A percentile compares a stretch with the other conserved stretches of the same genome.
Conservation (phyloP, 2,797 vertebrate species). For the Argya squamiceps region DNA sequence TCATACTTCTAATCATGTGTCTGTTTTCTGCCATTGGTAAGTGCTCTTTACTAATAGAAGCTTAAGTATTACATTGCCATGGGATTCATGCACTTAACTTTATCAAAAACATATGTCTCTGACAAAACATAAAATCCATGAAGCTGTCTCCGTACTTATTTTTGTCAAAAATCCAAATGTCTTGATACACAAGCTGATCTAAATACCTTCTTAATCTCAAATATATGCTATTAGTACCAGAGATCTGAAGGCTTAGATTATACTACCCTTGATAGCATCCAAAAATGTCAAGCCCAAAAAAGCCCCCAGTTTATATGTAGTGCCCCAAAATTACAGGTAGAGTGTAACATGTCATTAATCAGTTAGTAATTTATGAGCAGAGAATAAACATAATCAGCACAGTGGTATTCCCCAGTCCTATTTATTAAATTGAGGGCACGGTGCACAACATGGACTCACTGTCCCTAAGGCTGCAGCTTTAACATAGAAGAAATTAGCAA, state of each 20-base stretch:
- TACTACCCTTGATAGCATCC: background rate
- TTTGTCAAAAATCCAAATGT: background rate
- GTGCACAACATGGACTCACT: background rate
- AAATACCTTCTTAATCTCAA: background rate
- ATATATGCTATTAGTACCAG: background rate
- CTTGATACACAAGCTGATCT: background rate
- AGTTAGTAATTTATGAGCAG: background rate
- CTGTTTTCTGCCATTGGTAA: slow-evolving; percentile 92
- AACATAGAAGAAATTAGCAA: background rate
- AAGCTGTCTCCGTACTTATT: background rate
- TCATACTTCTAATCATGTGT: slow-evolving; percentile 94
- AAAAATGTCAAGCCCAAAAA: background rate
- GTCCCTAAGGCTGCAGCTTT: background rate
- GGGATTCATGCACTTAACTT: background rate
- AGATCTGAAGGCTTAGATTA: background rate
- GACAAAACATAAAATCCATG: background rate
- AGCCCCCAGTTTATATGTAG: background rate
- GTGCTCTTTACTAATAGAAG: slow-evolving; percentile 46
- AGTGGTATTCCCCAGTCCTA: background rate
- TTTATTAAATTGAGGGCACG: background rate
- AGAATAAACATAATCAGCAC: background rate
- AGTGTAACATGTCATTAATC: background rate
- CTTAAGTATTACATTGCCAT: background rate
- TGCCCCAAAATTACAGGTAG: background rate
- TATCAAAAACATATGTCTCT: background rate